Percentiles rank a stretch among this genome's conserved stretches.
Evolutionary conservation across 2,797 vertebrate species (phyloP).

Genomic region (Pipistrellus pipistrellus): DNA sequence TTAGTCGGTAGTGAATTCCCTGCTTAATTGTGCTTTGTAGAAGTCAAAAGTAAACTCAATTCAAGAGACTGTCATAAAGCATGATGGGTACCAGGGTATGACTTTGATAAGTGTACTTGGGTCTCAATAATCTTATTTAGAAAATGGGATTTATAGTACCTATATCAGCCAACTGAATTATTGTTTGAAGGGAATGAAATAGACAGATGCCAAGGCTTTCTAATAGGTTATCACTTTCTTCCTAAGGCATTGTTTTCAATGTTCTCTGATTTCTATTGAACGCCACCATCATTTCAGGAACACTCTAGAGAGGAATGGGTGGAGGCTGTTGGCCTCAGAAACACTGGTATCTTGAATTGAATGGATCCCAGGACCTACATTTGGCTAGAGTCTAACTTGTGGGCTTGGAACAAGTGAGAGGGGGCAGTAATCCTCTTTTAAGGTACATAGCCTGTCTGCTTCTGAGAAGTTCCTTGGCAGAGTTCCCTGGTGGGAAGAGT

Average conservation of each 20-base stretch:
- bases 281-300: not conserved
- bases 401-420: slow-evolving; percentile 8
- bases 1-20: not conserved
- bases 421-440: not conserved
- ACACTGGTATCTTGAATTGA: slow-evolving; percentile 52
- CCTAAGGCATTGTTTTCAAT: not conserved
- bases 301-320: not conserved
- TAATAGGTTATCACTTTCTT: slow-evolving; percentile 24
- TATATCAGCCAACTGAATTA: not conserved
- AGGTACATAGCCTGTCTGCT: slow-evolving; percentile 18
- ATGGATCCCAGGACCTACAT: not conserved
- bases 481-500: slow-evolving; percentile 12
- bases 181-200: slow-evolving; percentile 59
- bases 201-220: slow-evolving; percentile 19
- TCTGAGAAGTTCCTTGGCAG: slow-evolving; percentile 63
- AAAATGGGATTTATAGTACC: not conserved
- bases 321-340: slow-evolving; percentile 5
- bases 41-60: not conserved
- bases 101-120: slow-evolving; percentile 5
- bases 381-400: slow-evolving; percentile 25
- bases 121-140: slow-evolving; percentile 51
- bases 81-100: not conserved
- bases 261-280: slow-evolving; percentile 1
- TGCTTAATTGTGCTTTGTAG: slow-evolving; percentile 36
- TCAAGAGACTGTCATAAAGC: not conserved